Base-by-base conservation (phyloP, 92 coral and sea anemone genomes). In the Porites lobata region DNA sequence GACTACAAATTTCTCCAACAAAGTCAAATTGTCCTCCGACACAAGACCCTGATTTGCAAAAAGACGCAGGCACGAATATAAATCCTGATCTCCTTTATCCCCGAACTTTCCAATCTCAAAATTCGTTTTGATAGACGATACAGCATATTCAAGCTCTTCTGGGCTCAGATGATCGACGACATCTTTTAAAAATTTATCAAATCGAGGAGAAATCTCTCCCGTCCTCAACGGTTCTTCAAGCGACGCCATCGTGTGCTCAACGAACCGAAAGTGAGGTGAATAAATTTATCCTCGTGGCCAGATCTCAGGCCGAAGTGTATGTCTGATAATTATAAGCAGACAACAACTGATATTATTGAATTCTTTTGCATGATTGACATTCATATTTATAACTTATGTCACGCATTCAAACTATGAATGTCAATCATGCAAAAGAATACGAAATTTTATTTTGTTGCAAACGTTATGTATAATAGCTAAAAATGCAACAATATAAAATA, bases 41-140 rank as follows among this genome's bases (percentile, higher is more conserved):
- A 84, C 81, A 47, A 74, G 53, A 13, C 88, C 88, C 15, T 84
- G 88, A 14, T 84, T 47, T 5, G 64, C 65, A 18, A 75, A 84
- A 9, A 84, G 19, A 61, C 54, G 74, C 1, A 84, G 68, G 21
- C 78, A 82, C 5, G 86, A 82, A 50, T 82, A 82, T n/a, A 82
- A 57, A 82, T 82, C 86, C 17, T 70, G 86, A 6, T 82, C 69
- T 19, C 63, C 38, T 32, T 82, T 62, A 0, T 50, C 43, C 17
- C 18, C 62, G 17, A 69, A 82, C 53, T 57, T 56, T 26, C 86
- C 86, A 21, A 0, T 38, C 43, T 56, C 52, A 43, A 82, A 82
- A 70, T 24, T 70, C 20, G 11, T 82, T 54, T 70, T 82, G 57
- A 82, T 69, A 0, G 78, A 82, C 6, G 77, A 70, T 7, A 82